Evolutionary conservation across 2,888 invertebrate genomes (phyloP).

Genomic region (Drosophila demipolita): DNA sequence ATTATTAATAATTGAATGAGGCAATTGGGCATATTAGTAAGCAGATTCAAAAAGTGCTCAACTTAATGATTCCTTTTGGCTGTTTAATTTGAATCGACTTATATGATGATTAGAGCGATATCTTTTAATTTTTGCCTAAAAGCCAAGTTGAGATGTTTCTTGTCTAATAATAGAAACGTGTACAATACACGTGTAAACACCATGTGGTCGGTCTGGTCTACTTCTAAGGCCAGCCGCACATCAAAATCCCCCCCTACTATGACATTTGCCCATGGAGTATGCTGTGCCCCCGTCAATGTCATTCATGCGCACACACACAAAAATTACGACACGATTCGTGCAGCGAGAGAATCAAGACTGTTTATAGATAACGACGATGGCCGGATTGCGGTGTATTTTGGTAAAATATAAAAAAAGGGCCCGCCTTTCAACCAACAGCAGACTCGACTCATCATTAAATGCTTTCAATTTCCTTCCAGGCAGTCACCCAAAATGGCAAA

Average conservation of each 20-base stretch:
- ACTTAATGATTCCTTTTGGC: slow-evolving; percentile 15
- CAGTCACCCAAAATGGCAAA: slow-evolving; percentile 38
- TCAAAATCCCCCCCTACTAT: slow-evolving; percentile 39
- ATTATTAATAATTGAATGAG: not conserved
- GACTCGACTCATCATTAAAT: slow-evolving; percentile 68
- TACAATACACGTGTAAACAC: slow-evolving; percentile 34
- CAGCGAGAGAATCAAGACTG: slow-evolving; percentile 30
- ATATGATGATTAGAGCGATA: slow-evolving; percentile 44
- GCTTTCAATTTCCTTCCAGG: slow-evolving; percentile 57
- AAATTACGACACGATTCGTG: slow-evolving; percentile 57
- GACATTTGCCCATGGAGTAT: slow-evolving; percentile 70
- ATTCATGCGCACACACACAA: slow-evolving; percentile 50
- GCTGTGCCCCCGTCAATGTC: slow-evolving; percentile 48
- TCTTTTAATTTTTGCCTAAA: slow-evolving; percentile 10
- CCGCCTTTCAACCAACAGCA: slow-evolving; percentile 37
- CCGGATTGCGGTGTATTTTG: slow-evolving; percentile 1
- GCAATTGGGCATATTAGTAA: slow-evolving; percentile 21
- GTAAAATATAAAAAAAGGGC: slow-evolving; percentile 13
- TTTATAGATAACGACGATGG: slow-evolving; percentile 34
- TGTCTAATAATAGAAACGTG: slow-evolving; percentile 45
- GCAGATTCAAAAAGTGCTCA: slow-evolving; percentile 18
- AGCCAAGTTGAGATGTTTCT: slow-evolving; percentile 11
- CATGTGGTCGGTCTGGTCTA: slow-evolving; percentile 49
- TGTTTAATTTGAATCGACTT: slow-evolving; percentile 37
- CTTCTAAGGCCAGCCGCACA: slow-evolving; percentile 46